Evolutionary conservation across 1,140 invertebrate genomes (phyloP).

Genomic region (Aphidius gifuensis): DNA sequence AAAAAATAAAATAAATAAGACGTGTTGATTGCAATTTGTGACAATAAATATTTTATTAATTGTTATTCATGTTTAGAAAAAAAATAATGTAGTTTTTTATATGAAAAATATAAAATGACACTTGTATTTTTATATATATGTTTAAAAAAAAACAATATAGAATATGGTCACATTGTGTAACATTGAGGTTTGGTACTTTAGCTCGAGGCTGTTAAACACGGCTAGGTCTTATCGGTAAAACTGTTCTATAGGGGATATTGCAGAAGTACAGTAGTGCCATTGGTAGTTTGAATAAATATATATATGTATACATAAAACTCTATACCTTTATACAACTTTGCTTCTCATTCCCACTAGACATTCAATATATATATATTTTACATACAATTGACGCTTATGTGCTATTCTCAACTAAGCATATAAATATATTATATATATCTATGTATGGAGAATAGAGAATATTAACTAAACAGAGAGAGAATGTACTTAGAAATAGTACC

Average conservation of each 20-base stretch:
- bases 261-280: slow-evolving; percentile 35
- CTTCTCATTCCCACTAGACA: slow-evolving; percentile 20
- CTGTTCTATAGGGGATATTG: slow-evolving; percentile 44
- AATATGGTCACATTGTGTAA: slow-evolving; percentile 14
- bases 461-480: too few relatives aligned
- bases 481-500: slow-evolving; percentile 14
- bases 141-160: slow-evolving; percentile 1
- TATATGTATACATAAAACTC: slow-evolving; percentile 28
- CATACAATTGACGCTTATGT: slow-evolving; percentile 15
- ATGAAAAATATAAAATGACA: not conserved
- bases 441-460: too few relatives aligned
- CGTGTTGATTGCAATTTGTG: too few relatives aligned
- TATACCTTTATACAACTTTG: slow-evolving; percentile 31
- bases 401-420: slow-evolving; percentile 1
- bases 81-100: not conserved
- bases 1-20: too few relatives aligned
- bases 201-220: slow-evolving; percentile 49
- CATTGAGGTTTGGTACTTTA: slow-evolving; percentile 37
- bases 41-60: too few relatives aligned
- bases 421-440: too few relatives aligned
- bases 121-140: not conserved
- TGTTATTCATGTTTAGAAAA: too few relatives aligned
- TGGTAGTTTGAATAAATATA: slow-evolving; percentile 32
- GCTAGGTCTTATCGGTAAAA: slow-evolving; percentile 49
- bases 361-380: slow-evolving; percentile 18